phyloP scores from a whole-genome alignment of 2,113 vertebrate genomes.

The Channa argus region DNA sequence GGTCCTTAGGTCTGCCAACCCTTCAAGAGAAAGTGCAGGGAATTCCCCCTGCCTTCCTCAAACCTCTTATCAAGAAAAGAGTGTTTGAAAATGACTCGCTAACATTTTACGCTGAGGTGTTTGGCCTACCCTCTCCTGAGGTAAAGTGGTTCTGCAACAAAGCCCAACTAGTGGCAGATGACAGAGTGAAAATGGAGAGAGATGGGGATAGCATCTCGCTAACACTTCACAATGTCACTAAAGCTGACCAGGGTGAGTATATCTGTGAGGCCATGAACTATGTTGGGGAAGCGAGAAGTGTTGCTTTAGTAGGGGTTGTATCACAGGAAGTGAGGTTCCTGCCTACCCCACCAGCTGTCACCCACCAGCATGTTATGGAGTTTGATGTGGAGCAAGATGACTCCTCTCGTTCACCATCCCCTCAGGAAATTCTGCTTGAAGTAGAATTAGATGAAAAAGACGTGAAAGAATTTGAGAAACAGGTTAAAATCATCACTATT shows the following conservation, averaged over 20 bases:
- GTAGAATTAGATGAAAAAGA: constrained; percentile 97
- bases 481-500: constrained; percentile 96
- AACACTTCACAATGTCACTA: constrained; percentile 84
- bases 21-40: constrained; percentile 91
- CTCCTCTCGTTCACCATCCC: constrained; percentile 94
- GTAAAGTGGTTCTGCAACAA: constrained; percentile 96
- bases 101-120: constrained; percentile 89
- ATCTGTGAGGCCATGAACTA: constrained; percentile 94
- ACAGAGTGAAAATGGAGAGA: constrained; percentile 86
- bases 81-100: constrained; percentile 88
- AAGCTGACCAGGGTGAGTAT: constrained; percentile 90
- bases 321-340: constrained; percentile 86
- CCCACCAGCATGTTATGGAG: constrained; percentile 97
- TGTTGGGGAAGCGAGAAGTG: constrained; percentile 93
- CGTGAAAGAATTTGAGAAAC: constrained; percentile 96
- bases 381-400: constrained; percentile 92
- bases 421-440: constrained; percentile 97
- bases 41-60: constrained; percentile 94
- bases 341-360: constrained; percentile 90
- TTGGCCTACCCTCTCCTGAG: constrained; percentile 90
- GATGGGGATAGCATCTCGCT: constrained; percentile 87
- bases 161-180: constrained; percentile 83
- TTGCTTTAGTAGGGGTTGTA: constrained; percentile 87
- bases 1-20: constrained; percentile 82
- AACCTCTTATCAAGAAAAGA: constrained; percentile 87